These are phyloP conservation scores for Masnerella sp. DNA, from an alignment of 2,888 invertebrate species.

Conservation along the genomic window DNA sequence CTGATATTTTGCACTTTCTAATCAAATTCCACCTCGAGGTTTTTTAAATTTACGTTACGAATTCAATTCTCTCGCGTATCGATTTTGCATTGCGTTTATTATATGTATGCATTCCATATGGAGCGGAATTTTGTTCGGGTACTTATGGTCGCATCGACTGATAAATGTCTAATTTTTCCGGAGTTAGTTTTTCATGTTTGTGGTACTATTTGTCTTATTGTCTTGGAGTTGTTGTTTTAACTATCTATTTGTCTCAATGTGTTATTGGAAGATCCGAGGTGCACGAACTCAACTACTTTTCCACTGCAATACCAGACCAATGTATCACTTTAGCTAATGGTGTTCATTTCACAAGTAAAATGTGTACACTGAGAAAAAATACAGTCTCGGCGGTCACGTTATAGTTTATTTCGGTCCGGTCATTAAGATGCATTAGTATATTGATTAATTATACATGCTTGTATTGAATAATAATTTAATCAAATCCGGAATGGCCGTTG, in stretches of 20 bases:
- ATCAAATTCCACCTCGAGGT: no score
- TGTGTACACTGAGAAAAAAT: slow-evolving; percentile 28
- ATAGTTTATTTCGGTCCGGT: slow-evolving; percentile 25
- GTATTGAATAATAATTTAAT: no score
- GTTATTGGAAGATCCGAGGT: slow-evolving; percentile 45
- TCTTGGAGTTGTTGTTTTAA: slow-evolving; percentile 39
- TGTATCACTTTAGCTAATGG: slow-evolving; percentile 53
- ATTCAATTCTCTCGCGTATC: no score
- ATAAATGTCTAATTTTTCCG: slow-evolving; percentile 1
- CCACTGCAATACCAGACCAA: slow-evolving; percentile 36
- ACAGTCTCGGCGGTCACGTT: slow-evolving; percentile 25
- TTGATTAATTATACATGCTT: no score
- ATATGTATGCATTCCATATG: background rate
- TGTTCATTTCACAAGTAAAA: slow-evolving; percentile 43
- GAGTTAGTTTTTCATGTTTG: slow-evolving; percentile 16
- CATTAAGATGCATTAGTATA: no score
- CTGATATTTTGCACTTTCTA: no score
- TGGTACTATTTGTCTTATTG: slow-evolving; percentile 21
- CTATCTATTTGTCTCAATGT: slow-evolving; percentile 47
- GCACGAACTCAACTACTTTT: slow-evolving; percentile 35
- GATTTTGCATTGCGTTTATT: background rate
- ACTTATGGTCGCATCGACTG: background rate
- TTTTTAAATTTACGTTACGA: no score
- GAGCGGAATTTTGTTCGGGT: background rate
- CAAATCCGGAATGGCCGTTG: no score